Conservation (phyloP, 1,140 invertebrate genomes). For the Meloidogyne floridensis region DNA sequence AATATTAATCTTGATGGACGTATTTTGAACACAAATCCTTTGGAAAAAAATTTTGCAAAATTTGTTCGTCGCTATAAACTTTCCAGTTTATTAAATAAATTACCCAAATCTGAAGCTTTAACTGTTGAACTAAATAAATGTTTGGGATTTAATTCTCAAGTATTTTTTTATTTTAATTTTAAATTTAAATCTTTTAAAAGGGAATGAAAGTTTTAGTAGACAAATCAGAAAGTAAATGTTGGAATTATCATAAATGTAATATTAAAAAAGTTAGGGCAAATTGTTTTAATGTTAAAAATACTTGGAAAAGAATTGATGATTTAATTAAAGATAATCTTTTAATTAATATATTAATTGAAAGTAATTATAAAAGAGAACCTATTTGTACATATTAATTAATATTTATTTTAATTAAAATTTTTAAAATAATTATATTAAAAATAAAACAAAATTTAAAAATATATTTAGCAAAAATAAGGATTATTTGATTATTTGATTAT, state of each 20-base stretch:
- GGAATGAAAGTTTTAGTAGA: neutral
- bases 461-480: too few species aligned
- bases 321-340: conserved; percentile 1
- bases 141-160: neutral
- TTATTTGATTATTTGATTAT: too few species aligned
- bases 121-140: neutral
- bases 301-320: neutral
- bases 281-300: conserved; percentile 9
- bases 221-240: neutral
- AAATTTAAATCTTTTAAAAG: neutral
- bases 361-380: conserved; percentile 1
- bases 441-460: too few species aligned
- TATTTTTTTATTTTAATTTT: neutral
- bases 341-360: conserved; percentile 2
- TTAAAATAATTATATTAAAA: too few species aligned
- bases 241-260: conserved; percentile 8
- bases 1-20: conserved; percentile 7
- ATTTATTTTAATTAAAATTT: too few species aligned
- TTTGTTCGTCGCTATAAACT: neutral
- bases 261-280: conserved; percentile 3
- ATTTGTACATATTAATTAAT: neutral
- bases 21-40: neutral
- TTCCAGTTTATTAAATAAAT: conserved; percentile 1
- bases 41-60: neutral
- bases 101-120: neutral